Conservation (phyloP, 2,888 invertebrate genomes). For the Syrphus vitripennis region DNA sequence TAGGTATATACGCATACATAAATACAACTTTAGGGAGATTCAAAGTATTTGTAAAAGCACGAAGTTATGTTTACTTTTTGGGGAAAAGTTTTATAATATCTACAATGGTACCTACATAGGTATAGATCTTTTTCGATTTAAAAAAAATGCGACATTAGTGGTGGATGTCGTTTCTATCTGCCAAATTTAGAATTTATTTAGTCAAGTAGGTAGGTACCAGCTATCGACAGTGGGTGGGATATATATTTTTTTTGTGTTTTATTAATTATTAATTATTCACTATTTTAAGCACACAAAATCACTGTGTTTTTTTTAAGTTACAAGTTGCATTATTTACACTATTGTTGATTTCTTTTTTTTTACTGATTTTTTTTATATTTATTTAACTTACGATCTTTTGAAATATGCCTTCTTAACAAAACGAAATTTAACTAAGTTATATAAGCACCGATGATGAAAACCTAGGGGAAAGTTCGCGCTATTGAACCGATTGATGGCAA, state of each 20-base stretch:
- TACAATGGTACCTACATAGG: not conserved
- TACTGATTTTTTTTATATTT: conserved; percentile 10
- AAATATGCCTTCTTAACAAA: conserved; percentile 69
- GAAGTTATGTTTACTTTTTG: conserved; percentile 25
- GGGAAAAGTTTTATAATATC: not conserved
- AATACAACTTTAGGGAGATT: not conserved
- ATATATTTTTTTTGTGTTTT: not conserved
- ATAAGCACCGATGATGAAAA: conserved; percentile 71
- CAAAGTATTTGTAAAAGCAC: not conserved
- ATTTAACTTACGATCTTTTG: conserved; percentile 65
- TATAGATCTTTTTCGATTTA: not conserved
- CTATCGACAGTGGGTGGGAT: not conserved
- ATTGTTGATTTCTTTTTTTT: conserved; percentile 12
- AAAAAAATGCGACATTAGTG: not conserved
- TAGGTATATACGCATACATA: not conserved
- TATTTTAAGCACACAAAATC: conserved; percentile 50
- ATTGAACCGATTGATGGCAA: conserved; percentile 82
- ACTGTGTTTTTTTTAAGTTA: conserved; percentile 33
- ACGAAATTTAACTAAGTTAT: conserved; percentile 62
- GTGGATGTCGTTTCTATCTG: conserved; percentile 5
- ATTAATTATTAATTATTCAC: conserved; percentile 4
- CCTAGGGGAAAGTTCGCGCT: conserved; percentile 80
- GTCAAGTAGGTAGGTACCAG: not conserved
- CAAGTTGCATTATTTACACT: conserved; percentile 33
- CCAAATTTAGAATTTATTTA: conserved; percentile 25